These are phyloP conservation scores for Pogonocichla stellata DNA, from an alignment of 2,113 vertebrate species.

Conservation along the genomic window DNA sequence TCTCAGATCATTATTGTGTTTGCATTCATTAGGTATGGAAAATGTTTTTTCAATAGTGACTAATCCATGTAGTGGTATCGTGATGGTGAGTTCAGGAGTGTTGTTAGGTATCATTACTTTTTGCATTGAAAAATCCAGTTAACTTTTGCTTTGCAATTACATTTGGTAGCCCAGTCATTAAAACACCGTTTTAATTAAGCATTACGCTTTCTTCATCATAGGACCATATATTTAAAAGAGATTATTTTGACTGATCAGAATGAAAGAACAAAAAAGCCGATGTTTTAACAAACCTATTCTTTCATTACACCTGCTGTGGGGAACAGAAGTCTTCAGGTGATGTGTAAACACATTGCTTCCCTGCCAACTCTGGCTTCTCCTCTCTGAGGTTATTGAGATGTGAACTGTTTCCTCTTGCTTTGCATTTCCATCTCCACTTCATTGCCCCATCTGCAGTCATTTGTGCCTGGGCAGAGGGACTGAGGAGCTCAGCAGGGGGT, in stretches of 20 bases:
- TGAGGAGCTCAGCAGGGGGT: background rate
- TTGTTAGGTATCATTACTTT: background rate
- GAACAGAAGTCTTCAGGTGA: background rate
- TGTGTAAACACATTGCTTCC: background rate
- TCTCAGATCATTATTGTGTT: background rate
- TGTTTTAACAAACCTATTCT: background rate
- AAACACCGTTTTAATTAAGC: background rate
- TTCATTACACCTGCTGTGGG: background rate
- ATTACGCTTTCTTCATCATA: background rate
- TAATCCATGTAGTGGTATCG: background rate
- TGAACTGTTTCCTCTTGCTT: background rate
- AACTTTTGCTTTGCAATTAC: background rate
- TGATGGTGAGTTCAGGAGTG: background rate
- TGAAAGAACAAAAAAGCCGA: background rate
- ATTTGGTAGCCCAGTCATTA: background rate
- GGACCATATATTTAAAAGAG: background rate
- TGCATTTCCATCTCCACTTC: background rate
- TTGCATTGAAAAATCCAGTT: background rate
- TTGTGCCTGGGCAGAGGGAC: background rate
- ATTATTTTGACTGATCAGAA: background rate
- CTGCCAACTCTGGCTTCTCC: background rate
- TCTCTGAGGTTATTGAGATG: background rate
- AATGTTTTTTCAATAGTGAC: slow-evolving; percentile 18
- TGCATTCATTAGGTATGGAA: background rate
- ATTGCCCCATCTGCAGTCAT: background rate